phyloP scores from a whole-genome alignment of 2,888 invertebrate species.

The Diabrotica balteata region DNA sequence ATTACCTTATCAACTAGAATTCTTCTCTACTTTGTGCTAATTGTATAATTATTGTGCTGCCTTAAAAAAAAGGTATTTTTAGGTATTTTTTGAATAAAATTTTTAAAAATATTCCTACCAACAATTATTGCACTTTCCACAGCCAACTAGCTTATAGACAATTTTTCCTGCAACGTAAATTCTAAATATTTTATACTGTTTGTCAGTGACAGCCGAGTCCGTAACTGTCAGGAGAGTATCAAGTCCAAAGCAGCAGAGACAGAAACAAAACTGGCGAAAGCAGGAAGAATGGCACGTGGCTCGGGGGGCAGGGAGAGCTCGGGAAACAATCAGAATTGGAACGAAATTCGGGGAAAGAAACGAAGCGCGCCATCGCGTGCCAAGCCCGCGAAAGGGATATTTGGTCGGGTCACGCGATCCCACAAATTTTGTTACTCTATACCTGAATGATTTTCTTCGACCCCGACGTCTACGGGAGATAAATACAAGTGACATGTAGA shows the following conservation, averaged over 20 bases:
- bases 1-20: too few relatives aligned
- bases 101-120: too few relatives aligned
- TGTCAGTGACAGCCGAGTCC: background rate
- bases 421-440: slow-evolving; percentile 55
- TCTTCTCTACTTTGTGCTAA: too few relatives aligned
- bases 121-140: too few relatives aligned
- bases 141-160: too few relatives aligned
- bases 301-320: slow-evolving; percentile 23
- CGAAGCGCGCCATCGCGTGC: slow-evolving; percentile 55
- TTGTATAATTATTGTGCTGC: too few relatives aligned
- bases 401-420: slow-evolving; percentile 55
- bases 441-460: slow-evolving; percentile 27
- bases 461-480: slow-evolving; percentile 29
- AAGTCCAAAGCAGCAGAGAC: background rate
- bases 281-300: slow-evolving; percentile 53
- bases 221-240: background rate
- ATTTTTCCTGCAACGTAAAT: too few relatives aligned
- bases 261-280: slow-evolving; percentile 17
- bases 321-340: slow-evolving; percentile 55
- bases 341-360: slow-evolving; percentile 37
- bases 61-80: too few relatives aligned
- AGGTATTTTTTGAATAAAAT: too few relatives aligned
- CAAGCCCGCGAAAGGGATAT: slow-evolving; percentile 51
- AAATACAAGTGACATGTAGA: slow-evolving; percentile 42
- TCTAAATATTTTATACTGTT: too few relatives aligned